These are phyloP conservation scores for Tiliacea aurago DNA, from an alignment of 2,888 invertebrate genomes.

Conservation along the genomic window DNA sequence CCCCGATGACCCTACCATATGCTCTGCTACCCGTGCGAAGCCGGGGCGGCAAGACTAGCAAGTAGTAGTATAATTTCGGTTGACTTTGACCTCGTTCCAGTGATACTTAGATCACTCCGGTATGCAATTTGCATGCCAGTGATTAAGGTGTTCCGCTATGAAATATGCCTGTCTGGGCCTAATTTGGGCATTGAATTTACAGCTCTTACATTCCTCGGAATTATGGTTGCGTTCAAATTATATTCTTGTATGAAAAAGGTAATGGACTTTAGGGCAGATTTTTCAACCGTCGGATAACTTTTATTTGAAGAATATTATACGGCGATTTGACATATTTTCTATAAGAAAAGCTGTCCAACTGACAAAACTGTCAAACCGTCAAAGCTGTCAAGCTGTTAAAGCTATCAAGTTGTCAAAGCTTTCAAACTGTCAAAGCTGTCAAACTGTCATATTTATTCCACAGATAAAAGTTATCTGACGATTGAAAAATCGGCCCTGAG, in stretches of 20 bases:
- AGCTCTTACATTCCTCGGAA: constrained; percentile 4
- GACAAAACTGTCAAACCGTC: neutral
- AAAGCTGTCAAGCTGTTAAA: neutral
- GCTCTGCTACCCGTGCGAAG: too few relatives aligned
- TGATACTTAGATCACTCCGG: constrained; percentile 18
- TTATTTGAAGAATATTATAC: neutral
- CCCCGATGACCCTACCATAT: too few relatives aligned
- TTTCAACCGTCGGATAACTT: too few relatives aligned
- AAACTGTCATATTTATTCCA: neutral
- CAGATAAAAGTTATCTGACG: neutral
- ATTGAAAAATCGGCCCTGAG: neutral
- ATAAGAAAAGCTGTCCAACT: neutral
- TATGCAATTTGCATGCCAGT: constrained; percentile 31
- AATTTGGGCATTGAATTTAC: neutral
- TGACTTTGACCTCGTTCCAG: constrained; percentile 2
- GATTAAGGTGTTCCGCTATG: constrained; percentile 19
- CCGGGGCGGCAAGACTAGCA: neutral
- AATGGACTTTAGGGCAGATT: neutral
- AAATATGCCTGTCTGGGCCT: neutral
- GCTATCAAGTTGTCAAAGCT: neutral
- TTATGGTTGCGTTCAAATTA: too few relatives aligned
- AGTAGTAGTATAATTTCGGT: constrained; percentile 3
- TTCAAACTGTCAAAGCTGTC: neutral
- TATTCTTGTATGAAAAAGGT: neutral
- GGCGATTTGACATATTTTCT: neutral